Conservation (phyloP, 2,113 vertebrate genomes). For the Hydrochoerus hydrochaeris region DNA sequence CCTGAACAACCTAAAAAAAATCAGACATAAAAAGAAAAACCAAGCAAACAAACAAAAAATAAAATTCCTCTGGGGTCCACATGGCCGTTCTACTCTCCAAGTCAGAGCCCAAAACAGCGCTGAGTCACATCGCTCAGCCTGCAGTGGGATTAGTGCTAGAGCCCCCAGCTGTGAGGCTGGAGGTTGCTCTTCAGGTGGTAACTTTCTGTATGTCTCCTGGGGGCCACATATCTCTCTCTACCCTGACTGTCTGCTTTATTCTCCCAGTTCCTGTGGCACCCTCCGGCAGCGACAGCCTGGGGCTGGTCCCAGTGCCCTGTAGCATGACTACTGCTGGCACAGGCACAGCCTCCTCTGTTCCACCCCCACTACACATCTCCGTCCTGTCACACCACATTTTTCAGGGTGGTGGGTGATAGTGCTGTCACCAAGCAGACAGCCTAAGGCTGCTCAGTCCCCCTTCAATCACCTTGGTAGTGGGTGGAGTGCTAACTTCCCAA, state of each 20-base stretch:
- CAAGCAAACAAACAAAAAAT: not conserved
- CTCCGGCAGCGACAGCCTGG: not conserved
- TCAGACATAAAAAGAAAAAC: not conserved
- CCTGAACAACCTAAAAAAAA: no score
- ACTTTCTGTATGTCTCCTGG: not conserved
- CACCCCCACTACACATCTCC: not conserved
- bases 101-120: not conserved
- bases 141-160: not conserved
- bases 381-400: not conserved
- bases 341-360: not conserved
- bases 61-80: not conserved
- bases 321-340: not conserved
- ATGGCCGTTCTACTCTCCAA: not conserved
- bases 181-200: not conserved
- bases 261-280: not conserved
- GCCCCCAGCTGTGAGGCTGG: not conserved
- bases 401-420: not conserved
- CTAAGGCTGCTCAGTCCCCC: not conserved
- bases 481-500: not conserved
- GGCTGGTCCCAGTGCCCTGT: not conserved
- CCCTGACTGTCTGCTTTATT: not conserved
- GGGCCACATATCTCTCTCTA: not conserved
- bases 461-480: not conserved
- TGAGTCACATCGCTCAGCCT: not conserved
- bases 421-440: not conserved